A percentile compares a stretch with the other conserved stretches of the same genome.
Evolutionary conservation across 2,797 vertebrate species (phyloP).

Genomic region (Atherinosoma microstoma): DNA sequence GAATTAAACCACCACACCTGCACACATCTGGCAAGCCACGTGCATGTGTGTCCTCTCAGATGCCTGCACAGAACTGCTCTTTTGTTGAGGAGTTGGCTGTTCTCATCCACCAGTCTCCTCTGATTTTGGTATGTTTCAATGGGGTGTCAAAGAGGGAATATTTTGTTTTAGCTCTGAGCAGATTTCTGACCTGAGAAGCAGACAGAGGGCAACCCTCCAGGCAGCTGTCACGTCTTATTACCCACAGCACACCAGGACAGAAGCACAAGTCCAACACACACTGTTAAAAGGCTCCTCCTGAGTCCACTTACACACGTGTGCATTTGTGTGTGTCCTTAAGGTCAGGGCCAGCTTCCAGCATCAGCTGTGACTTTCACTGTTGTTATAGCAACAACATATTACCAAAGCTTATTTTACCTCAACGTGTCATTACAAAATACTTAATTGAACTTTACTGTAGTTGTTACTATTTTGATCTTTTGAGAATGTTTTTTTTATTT

Average conservation of each 20-base stretch:
- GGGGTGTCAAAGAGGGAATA: conserved; percentile 47
- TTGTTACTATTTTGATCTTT: not conserved
- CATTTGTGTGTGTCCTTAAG: conserved; percentile 3
- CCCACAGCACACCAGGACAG: conserved; percentile 24
- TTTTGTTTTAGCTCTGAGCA: conserved; percentile 41
- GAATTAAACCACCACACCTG: no score
- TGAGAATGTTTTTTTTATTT: no score
- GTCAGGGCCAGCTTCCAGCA: not conserved
- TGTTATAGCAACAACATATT: not conserved
- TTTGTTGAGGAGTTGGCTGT: conserved; percentile 42
- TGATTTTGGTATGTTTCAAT: conserved; percentile 39
- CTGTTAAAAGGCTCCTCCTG: conserved; percentile 13
- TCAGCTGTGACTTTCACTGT: conserved; percentile 9
- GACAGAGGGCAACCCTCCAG: conserved; percentile 47
- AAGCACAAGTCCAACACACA: conserved; percentile 17
- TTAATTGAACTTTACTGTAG: not conserved
- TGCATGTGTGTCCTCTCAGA: not conserved
- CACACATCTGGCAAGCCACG: not conserved
- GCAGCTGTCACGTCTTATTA: conserved; percentile 62
- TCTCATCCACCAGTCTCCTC: conserved; percentile 43
- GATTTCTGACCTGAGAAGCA: conserved; percentile 51
- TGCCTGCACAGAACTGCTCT: conserved; percentile 26
- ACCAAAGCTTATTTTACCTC: no score
- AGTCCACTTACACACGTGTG: conserved; percentile 1
- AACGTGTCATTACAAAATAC: no score